These are phyloP conservation scores for Limnephilus rhombicus DNA, from an alignment of 2,888 invertebrate genomes.

Conservation along the genomic window DNA sequence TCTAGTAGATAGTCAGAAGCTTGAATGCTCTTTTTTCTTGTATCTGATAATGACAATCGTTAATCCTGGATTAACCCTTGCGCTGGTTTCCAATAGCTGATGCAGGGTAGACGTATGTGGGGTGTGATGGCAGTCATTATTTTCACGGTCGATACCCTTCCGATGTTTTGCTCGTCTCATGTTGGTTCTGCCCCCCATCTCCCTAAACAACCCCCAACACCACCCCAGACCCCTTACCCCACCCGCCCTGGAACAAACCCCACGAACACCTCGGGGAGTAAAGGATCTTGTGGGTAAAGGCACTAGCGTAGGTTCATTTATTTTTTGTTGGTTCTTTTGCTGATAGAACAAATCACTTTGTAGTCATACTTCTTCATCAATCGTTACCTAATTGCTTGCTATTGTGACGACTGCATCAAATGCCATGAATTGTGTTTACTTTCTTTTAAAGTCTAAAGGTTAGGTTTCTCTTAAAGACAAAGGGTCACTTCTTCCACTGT, in stretches of 20 bases:
- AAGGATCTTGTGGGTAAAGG: neutral
- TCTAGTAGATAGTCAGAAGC: neutral
- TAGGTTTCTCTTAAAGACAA: neutral
- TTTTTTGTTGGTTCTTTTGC: neutral
- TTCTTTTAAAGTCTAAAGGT: neutral
- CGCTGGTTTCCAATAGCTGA: constrained; percentile 48
- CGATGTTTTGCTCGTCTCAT: constrained; percentile 62
- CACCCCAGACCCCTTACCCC: constrained; percentile 20
- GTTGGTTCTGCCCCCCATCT: constrained; percentile 48
- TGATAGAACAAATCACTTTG: neutral
- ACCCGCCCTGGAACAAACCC: constrained; percentile 50
- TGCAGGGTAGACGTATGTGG: constrained; percentile 36
- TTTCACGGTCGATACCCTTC: constrained; percentile 65
- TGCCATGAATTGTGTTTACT: neutral
- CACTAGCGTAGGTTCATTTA: neutral
- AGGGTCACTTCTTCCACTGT: neutral
- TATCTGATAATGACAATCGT: constrained; percentile 20
- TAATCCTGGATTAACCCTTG: constrained; percentile 33
- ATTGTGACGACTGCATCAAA: neutral
- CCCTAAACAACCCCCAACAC: constrained; percentile 28
- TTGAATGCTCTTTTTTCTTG: neutral
- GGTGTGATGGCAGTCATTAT: constrained; percentile 63
- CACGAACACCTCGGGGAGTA: neutral
- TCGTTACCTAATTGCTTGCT: neutral
- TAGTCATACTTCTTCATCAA: neutral